Evolutionary conservation across 2,888 invertebrate species (phyloP), one percentile per base, ranked within the genome.

Genomic region (Plebejus melissa): DNA sequence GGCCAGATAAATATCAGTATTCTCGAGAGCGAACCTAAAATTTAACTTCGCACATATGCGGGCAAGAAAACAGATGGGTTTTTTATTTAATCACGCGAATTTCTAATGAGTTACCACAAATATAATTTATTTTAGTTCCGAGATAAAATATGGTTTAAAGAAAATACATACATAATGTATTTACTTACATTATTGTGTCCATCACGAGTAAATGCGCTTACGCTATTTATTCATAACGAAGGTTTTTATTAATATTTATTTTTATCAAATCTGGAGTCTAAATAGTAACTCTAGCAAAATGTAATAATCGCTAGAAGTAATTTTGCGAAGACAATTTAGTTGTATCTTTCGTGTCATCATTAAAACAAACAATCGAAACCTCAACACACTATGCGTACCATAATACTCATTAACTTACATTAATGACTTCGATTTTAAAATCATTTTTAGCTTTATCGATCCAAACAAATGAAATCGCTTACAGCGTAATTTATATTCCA

Each of bases 1-100:
- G 89, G 91, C 90, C 91, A 91, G 93, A 93, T 93, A 92, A 91
- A 91, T 93, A 93, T 93, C 93, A 91, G 90, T 91, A 91, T 92
- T 91, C 92, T 90, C 90, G 91, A 90, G 91, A 90, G 90, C 88
- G 88, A 85, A 83, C 88, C 90, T 88, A 87, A 90, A 93, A 88
- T 90, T 91, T 85, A 87, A 91, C 92, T 92, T 91, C 78, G 79
- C 74, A 5, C 87, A 88, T 76, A 88, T 89, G 90, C 77, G 79
- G 80, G 70, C 65, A 76, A 80, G 79, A 76, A 79, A 79, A 79
- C 82, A 89, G 89, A 89, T 9, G 16, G 65, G 32, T 65, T 65
- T 65, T 65, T 32, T 65, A 65, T 32, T 65, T 65, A 65, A 32
- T 65, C 13, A 65, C 32, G 65, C 32, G 13, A 65, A 65, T 32